Percentiles rank a stretch among this genome's conserved stretches.
Evolutionary conservation across 1,140 invertebrate species (phyloP).

Genomic region (Drosophila arizonae): DNA sequence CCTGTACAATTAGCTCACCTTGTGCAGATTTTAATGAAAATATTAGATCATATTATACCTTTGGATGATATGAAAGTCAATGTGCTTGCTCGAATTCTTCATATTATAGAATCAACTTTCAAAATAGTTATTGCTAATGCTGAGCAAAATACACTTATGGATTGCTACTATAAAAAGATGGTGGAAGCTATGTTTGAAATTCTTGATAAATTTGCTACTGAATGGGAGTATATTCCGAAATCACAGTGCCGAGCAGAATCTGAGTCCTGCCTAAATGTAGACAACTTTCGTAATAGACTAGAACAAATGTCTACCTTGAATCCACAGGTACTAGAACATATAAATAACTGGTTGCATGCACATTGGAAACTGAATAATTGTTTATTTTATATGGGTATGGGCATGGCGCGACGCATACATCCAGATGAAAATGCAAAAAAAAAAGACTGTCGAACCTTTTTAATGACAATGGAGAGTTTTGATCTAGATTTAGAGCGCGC

Average conservation of each 20-base stretch:
- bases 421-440: constrained; percentile 28
- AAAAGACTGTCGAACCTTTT: constrained; percentile 20
- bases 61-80: constrained; percentile 42
- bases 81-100: constrained; percentile 34
- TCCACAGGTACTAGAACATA: constrained; percentile 40
- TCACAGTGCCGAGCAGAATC: constrained; percentile 52
- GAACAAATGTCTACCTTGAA: constrained; percentile 47
- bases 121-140: constrained; percentile 29
- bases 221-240: constrained; percentile 56
- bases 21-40: constrained; percentile 24
- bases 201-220: constrained; percentile 42
- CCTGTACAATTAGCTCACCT: constrained; percentile 35
- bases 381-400: constrained; percentile 53
- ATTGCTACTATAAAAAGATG: constrained; percentile 35
- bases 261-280: constrained; percentile 48
- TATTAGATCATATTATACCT: constrained; percentile 20
- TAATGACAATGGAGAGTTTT: constrained; percentile 31
- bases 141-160: constrained; percentile 35
- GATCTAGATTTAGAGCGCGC: constrained; percentile 34
- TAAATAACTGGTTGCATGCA: constrained; percentile 48
- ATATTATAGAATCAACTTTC: constrained; percentile 33
- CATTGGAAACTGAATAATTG: constrained; percentile 48
- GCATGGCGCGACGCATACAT: constrained; percentile 26
- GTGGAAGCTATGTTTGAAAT: constrained; percentile 34
- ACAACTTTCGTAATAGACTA: constrained; percentile 36